Conservation (phyloP, 2,113 vertebrate genomes). For the Cervus canadensis region DNA sequence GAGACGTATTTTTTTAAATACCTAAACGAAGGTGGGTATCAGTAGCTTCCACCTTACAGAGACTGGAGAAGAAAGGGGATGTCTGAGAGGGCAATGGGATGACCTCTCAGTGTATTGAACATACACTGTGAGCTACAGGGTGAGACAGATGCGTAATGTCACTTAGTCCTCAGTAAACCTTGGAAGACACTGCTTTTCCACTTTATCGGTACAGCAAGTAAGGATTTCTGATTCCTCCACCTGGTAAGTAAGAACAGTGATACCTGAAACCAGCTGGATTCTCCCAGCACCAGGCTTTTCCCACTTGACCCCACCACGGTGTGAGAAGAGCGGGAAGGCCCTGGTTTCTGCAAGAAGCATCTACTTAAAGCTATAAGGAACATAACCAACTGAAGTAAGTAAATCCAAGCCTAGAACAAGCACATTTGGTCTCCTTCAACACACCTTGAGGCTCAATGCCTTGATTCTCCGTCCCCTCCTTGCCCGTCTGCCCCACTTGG, state of each 20-base stretch:
- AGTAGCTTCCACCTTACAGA: neutral
- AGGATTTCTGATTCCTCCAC: neutral
- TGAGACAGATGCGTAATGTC: neutral
- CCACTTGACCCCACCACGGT: neutral
- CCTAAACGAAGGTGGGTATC: neutral
- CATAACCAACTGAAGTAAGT: neutral
- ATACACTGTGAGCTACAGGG: neutral
- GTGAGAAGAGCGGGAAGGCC: neutral
- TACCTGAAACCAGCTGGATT: neutral
- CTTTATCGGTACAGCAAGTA: neutral
- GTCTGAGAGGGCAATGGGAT: neutral
- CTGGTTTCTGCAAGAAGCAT: neutral
- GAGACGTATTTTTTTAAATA: neutral
- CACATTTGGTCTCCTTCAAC: neutral
- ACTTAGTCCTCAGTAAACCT: neutral
- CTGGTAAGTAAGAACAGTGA: neutral
- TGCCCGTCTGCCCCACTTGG: conserved; percentile 85
- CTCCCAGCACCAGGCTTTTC: neutral
- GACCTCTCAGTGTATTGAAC: neutral
- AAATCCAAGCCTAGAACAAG: neutral
- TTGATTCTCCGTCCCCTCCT: conserved; percentile 83
- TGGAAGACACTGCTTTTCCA: neutral
- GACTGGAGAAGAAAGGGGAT: neutral
- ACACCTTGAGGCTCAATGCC: conserved; percentile 82
- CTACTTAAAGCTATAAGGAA: neutral